Base-by-base conservation (phyloP, 1,140 invertebrate genomes). In the Calycopis cecrops region DNA sequence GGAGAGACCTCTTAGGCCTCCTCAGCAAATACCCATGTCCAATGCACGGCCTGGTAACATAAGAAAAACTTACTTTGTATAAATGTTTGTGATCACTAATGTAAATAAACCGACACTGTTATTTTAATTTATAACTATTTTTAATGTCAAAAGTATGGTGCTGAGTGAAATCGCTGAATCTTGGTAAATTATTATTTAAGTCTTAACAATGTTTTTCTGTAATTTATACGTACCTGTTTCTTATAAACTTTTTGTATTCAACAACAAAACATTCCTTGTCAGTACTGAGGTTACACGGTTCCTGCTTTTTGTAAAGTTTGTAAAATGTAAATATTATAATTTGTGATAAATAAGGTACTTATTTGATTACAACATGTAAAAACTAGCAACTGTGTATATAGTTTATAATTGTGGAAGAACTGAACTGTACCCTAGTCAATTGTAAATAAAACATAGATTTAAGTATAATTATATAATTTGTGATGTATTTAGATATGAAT, bases 31-130 rank as follows among this genome's bases (percentile, higher is more conserved):
- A 52, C 85, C 80, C 59, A 82, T 85, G 81, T 81, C 78, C 38
- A 83, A 76, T 58, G 77, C 82, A 34, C 71, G 81, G 37, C 80
- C 82, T 57, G 69, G 69, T 55, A 80, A 83, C 55, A 71, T 79
- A 62, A 80, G 87, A 72, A 88, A 87, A 69, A 88, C 87, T 73
- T 88, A 88, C 67, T 88, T 88, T 76, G 87, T 88, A 62, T 88
- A 83, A 79, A 63, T 34, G 2, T 28, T 28, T 63, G 50, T 64
- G 40, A 16, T 44, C n/a, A 9, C 14, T 60, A 55, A 57, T 61
- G 35, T 48, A 61, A 55, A 63, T 59, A 51, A 34, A 57, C 47
- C 40, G 57, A 44, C 14, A 40, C 37, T 55, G 33, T 44, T 16
- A 33, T 52, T 60, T 35, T 55, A 62, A 55, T 57, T 57, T 47